These are phyloP conservation scores for Chelon labrosus DNA, from an alignment of 2,797 vertebrate species.

Conservation along the genomic window DNA sequence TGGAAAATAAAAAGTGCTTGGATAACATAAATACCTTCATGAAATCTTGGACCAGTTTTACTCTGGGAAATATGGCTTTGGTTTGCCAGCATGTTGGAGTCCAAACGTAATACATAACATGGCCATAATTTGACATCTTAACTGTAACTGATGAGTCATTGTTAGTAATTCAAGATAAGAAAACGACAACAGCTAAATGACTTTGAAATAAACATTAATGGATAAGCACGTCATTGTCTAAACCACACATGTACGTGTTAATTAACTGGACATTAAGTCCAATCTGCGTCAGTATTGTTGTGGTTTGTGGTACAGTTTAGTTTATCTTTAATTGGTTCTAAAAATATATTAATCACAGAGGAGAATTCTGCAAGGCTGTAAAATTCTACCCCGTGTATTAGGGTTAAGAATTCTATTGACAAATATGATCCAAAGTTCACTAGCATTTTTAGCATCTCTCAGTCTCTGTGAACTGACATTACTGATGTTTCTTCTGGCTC, in stretches of 20 bases:
- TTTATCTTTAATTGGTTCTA: not conserved
- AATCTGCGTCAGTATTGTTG: constrained; percentile 3
- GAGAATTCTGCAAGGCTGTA: not conserved
- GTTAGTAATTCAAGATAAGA: not conserved
- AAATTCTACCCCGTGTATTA: not conserved
- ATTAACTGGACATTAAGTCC: constrained; percentile 1
- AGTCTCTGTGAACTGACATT: constrained; percentile 25
- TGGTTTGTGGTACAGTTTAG: not conserved
- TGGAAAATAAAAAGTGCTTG: constrained; percentile 21
- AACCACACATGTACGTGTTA: not conserved
- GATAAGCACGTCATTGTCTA: not conserved
- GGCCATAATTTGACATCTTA: not conserved
- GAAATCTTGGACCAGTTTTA: constrained; percentile 10
- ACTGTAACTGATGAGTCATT: not conserved
- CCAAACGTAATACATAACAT: not conserved
- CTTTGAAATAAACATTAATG: too few relatives aligned
- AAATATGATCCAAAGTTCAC: not conserved
- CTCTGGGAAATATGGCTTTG: constrained; percentile 20
- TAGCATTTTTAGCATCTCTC: constrained; percentile 22
- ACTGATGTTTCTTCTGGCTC: constrained; percentile 53
- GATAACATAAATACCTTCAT: constrained; percentile 11
- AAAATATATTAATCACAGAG: not conserved
- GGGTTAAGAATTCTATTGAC: not conserved
- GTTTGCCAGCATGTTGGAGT: constrained; percentile 11
- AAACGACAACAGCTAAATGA: too few relatives aligned